phyloP scores from a whole-genome alignment of 2,797 vertebrate species.

The Intellagama lesueurii region DNA sequence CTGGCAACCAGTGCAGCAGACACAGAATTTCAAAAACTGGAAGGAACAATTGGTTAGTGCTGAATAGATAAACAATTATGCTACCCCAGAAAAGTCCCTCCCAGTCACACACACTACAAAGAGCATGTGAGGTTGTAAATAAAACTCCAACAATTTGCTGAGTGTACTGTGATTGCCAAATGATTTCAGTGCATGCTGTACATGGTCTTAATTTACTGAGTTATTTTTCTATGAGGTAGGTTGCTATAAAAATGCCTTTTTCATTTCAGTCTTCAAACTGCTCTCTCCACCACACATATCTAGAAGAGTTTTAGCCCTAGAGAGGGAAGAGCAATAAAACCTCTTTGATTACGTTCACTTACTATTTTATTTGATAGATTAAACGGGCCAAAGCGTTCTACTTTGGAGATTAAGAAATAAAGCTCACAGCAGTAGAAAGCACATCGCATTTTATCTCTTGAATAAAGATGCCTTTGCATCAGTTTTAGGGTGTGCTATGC shows the following conservation, averaged over 20 bases:
- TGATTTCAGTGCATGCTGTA: neutral
- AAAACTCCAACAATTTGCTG: neutral
- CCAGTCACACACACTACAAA: too few species aligned
- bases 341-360: constrained; percentile 58
- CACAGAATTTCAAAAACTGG: too few species aligned
- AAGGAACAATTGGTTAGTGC: too few species aligned
- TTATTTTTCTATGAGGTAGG: constrained; percentile 35
- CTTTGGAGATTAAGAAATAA: constrained; percentile 51
- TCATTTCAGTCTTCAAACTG: constrained; percentile 38
- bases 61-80: too few species aligned
- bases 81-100: too few species aligned
- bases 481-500: constrained; percentile 49
- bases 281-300: constrained; percentile 10
- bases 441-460: constrained; percentile 50
- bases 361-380: constrained; percentile 58
- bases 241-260: constrained; percentile 40
- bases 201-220: constrained; percentile 41
- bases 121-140: too few species aligned
- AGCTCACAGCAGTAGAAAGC: constrained; percentile 38
- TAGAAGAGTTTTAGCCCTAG: constrained; percentile 50
- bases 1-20: too few species aligned
- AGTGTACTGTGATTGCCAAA: neutral
- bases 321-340: constrained; percentile 52
- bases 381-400: constrained; percentile 43
- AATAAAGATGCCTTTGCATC: constrained; percentile 48